Conservation (phyloP, 1,140 invertebrate genomes). For the Papilio glaucus region DNA sequence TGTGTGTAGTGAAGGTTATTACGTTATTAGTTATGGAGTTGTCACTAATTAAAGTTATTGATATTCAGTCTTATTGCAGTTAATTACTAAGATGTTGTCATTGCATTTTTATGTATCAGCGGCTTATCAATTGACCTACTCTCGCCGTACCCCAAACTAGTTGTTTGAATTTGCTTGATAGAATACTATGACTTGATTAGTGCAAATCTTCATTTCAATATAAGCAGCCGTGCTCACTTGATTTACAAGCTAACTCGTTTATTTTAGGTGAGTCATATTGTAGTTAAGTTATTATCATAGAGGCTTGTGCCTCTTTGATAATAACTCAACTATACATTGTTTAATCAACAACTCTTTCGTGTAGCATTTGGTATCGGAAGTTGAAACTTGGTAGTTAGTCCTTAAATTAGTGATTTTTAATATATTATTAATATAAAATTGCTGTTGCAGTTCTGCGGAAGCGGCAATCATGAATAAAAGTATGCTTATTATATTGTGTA, state of each 20-base stretch:
- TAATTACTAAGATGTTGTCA: neutral
- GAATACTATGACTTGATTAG: conserved; percentile 7
- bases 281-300: too few relatives aligned
- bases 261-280: conserved; percentile 8
- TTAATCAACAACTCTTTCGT: conserved; percentile 13
- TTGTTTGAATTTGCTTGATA: conserved; percentile 5
- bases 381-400: neutral
- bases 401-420: neutral
- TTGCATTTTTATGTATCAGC: conserved; percentile 11
- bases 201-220: conserved; percentile 30
- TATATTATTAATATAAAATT: neutral
- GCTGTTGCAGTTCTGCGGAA: conserved; percentile 31
- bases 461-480: conserved; percentile 38
- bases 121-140: conserved; percentile 35
- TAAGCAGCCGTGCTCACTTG: conserved; percentile 1
- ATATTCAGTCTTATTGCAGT: neutral
- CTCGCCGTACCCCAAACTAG: conserved; percentile 13
- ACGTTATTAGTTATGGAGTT: too few relatives aligned
- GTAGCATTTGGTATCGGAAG: neutral
- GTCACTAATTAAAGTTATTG: neutral
- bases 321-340: neutral
- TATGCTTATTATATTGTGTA: conserved; percentile 38
- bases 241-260: conserved; percentile 6
- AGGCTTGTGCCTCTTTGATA: too few relatives aligned
- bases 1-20: too few relatives aligned